A percentile compares a stretch with the other conserved stretches of the same genome.
These are phyloP conservation scores for Virgularia gustaviana DNA, from an alignment of 92 coral and sea anemone genomes.

Conservation along the genomic window DNA sequence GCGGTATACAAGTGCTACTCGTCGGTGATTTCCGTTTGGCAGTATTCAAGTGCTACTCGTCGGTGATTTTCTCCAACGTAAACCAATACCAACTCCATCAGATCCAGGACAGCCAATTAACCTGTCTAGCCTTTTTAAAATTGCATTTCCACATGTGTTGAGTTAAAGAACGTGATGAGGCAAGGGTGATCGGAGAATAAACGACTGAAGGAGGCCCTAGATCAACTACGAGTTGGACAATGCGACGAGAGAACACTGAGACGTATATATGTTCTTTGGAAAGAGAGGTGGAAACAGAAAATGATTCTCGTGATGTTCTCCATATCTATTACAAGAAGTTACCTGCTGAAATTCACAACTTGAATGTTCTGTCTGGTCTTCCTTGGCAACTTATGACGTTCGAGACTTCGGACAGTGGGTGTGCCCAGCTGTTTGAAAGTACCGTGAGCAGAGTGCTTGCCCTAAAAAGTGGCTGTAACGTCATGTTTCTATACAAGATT, in stretches of 20 bases:
- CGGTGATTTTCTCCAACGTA: constrained; percentile 51
- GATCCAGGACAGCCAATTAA: constrained; percentile 55
- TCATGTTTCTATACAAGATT: constrained; percentile 54
- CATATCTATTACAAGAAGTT: constrained; percentile 55
- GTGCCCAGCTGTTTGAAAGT: neutral
- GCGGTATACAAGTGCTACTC: too few relatives aligned
- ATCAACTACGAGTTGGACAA: constrained; percentile 12
- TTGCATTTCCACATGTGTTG: constrained; percentile 49
- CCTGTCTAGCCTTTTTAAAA: constrained; percentile 32
- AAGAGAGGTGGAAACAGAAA: neutral
- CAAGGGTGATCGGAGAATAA: constrained; percentile 30
- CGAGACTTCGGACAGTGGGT: constrained; percentile 50
- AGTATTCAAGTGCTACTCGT: constrained; percentile 50
- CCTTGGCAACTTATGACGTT: constrained; percentile 51
- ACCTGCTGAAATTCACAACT: constrained; percentile 53
- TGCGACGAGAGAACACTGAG: constrained; percentile 24
- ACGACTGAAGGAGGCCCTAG: constrained; percentile 6
- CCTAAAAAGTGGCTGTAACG: constrained; percentile 28
- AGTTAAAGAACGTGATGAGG: constrained; percentile 32
- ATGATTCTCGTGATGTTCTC: too few relatives aligned
- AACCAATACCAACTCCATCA: constrained; percentile 43
- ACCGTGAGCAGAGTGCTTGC: constrained; percentile 3
- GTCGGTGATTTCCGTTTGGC: too few relatives aligned
- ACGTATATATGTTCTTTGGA: constrained; percentile 8
- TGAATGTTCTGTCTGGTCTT: constrained; percentile 35